phyloP scores from a whole-genome alignment of 92 coral and sea anemone genomes.

The Diadumene lineata region DNA sequence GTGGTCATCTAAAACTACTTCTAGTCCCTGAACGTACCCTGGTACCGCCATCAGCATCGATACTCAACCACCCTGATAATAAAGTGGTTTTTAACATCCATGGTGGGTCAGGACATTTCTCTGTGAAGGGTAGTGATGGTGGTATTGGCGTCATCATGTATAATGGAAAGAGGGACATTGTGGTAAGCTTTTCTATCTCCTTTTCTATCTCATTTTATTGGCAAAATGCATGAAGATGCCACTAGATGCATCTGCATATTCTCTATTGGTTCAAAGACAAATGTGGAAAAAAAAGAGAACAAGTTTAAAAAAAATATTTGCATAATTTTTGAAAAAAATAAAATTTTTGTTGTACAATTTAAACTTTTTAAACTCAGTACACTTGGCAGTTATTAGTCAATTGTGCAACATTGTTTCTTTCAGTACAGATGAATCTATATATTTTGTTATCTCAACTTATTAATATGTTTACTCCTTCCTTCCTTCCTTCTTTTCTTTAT shows the following conservation, averaged over 20 bases:
- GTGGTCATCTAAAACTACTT: slow-evolving; percentile 76
- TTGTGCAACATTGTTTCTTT: too few species aligned
- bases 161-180: slow-evolving; percentile 66
- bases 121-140: slow-evolving; percentile 90
- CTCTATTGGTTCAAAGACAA: too few species aligned
- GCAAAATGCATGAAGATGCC: too few species aligned
- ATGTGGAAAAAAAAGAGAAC: too few species aligned
- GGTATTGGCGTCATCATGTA: slow-evolving; percentile 65
- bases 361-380: too few species aligned
- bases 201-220: too few species aligned
- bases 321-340: too few species aligned
- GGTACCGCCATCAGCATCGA: slow-evolving; percentile 80
- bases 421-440: too few species aligned
- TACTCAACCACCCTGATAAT: slow-evolving; percentile 85
- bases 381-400: too few species aligned
- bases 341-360: too few species aligned
- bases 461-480: not conserved
- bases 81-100: slow-evolving; percentile 73
- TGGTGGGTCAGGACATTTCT: slow-evolving; percentile 97
- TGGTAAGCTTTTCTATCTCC: slow-evolving; percentile 39
- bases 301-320: too few species aligned
- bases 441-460: not conserved
- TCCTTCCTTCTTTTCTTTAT: not conserved
- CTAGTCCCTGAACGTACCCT: slow-evolving; percentile 83
- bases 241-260: too few species aligned